Conservation (phyloP, 1,140 invertebrate genomes). For the Diabrotica undecimpunctata region DNA sequence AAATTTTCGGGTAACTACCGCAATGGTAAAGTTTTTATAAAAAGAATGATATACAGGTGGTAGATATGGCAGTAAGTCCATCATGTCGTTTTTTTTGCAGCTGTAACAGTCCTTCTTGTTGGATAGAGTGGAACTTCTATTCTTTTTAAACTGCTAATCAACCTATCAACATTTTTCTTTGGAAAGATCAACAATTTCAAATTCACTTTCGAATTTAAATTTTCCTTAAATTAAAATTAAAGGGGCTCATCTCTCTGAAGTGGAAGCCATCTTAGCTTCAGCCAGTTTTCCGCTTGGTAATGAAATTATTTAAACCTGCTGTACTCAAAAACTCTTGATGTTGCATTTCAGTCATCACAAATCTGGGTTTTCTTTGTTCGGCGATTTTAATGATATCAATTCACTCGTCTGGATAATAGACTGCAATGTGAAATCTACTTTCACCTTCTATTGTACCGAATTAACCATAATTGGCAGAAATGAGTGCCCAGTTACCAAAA, state of each 20-base stretch:
- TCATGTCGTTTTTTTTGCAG: constrained; percentile 17
- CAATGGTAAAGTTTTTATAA: background rate
- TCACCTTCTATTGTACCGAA: too few species aligned
- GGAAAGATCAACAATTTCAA: constrained; percentile 4
- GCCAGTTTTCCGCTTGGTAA: constrained; percentile 24
- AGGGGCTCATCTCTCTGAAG: background rate
- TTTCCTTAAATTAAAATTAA: constrained; percentile 13
- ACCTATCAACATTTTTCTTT: background rate
- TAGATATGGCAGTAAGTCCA: constrained; percentile 10
- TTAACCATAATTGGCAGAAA: constrained; percentile 13
- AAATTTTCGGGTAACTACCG: background rate
- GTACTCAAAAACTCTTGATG: constrained; percentile 11
- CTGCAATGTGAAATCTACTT: too few species aligned
- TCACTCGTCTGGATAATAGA: too few species aligned
- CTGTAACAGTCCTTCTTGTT: background rate
- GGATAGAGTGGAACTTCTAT: background rate
- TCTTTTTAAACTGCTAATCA: background rate
- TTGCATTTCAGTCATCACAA: constrained; percentile 7
- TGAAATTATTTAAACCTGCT: constrained; percentile 16
- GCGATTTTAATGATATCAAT: constrained; percentile 22
- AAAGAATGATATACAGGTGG: background rate
- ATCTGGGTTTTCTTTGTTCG: background rate
- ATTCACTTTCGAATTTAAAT: background rate
- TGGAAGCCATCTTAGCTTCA: constrained; percentile 8
- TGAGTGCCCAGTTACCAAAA: constrained; percentile 14